Base-by-base conservation (phyloP, 2,113 vertebrate genomes). In the Nansenia antarctica region DNA sequence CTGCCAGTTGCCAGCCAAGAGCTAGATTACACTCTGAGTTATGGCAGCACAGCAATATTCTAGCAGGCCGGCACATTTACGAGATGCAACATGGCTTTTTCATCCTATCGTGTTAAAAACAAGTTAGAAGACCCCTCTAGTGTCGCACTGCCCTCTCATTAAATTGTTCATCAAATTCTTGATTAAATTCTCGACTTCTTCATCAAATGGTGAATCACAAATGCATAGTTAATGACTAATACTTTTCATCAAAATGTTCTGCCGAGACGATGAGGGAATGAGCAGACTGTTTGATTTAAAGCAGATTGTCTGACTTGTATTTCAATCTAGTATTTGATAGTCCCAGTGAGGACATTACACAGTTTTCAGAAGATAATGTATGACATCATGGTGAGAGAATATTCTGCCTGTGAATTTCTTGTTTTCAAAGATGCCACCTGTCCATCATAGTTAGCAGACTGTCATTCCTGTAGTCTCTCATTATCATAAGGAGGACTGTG, bases 11-110 rank as follows among this genome's bases (percentile, higher is more conserved):
- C 12, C 37, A 22, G 54, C 67, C 67, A 37, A 65, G 60, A 53
- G 31, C 42, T 26, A 29, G 20, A 75, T 75, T 75, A 60, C 30
- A 69, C 58, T 68, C 67, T 53, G 59, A 69, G 54, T 69, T 59
- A 75, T 65, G 49, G 29, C 55, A 53, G 39, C 30, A 35, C 24
- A 24, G 24, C 29, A 26, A 35, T 70, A 45, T 39, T 65, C 53
- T 45, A 52, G 0, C 24, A 11, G 27, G 60, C n/a, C 18, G 35
- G 49, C 47, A 34, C 57, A 59, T 20, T 47, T 27, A 61, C 35
- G 24, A 52, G n/a, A 26, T 62, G 27, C 55, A 57, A 37, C 34
- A 22, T 32, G 32, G 20, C 26, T 24, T 60, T 55, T 73, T 62
- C 7, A 2, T 8, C 9, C 15, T 27, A 12, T 27, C 14, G 20